Evolutionary conservation across 2,888 invertebrate genomes (phyloP).

Genomic region (Drosophila trichaetosa): DNA sequence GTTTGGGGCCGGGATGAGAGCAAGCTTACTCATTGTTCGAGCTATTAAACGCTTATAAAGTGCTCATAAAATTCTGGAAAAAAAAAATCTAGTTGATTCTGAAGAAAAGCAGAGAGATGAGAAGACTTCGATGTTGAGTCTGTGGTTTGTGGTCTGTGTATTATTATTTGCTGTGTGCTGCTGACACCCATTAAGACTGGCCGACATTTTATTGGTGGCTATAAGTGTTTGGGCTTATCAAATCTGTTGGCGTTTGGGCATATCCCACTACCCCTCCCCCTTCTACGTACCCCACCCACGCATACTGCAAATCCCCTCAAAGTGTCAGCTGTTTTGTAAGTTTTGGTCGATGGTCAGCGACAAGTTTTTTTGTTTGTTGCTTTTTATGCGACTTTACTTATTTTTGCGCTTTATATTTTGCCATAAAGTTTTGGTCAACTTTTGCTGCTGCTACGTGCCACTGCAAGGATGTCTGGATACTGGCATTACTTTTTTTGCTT

Average conservation of each 20-base stretch:
- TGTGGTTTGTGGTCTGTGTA: constrained; percentile 25
- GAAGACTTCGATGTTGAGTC: not conserved
- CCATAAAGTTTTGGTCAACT: constrained; percentile 70
- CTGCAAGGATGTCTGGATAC: constrained; percentile 36
- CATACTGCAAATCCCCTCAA: not conserved
- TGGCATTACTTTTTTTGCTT: constrained; percentile 30
- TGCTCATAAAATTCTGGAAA: constrained; percentile 71
- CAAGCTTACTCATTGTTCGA: constrained; percentile 62
- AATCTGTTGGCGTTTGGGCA: constrained; percentile 63
- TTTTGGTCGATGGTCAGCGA: constrained; percentile 37
- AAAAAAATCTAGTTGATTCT: constrained; percentile 39
- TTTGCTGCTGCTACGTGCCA: constrained; percentile 47
- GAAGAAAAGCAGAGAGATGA: not conserved
- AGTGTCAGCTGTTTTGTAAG: constrained; percentile 61
- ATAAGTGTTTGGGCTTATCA: constrained; percentile 74
- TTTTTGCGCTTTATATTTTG: constrained; percentile 37
- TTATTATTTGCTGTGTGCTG: constrained; percentile 67
- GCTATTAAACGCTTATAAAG: constrained; percentile 78
- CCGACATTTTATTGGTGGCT: constrained; percentile 72
- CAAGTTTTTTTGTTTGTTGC: constrained; percentile 43
- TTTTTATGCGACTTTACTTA: constrained; percentile 60
- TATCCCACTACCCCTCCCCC: not conserved
- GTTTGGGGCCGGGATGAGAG: constrained; percentile 5
- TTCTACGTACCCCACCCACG: not conserved
- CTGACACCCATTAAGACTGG: constrained; percentile 77